Evolutionary conservation across 2,797 vertebrate genomes (phyloP).

Genomic region (Parotocinclus haroldoi): DNA sequence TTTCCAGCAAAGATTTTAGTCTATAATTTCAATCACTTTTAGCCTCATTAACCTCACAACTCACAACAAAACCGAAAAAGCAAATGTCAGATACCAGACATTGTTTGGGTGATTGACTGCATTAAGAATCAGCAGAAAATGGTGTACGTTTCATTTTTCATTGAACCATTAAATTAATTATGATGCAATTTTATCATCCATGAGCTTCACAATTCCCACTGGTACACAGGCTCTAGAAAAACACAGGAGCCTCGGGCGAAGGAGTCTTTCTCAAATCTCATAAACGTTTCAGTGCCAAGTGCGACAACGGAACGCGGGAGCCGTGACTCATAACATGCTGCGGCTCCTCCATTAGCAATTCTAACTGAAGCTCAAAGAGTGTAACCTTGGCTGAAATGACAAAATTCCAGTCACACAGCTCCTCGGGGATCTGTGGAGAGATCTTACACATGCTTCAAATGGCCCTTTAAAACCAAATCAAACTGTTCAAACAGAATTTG

Average conservation of each 20-base stretch:
- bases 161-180: too few species aligned
- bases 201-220: neutral
- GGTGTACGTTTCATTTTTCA: too few species aligned
- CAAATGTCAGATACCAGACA: too few species aligned
- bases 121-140: too few species aligned
- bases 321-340: neutral
- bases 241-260: too few species aligned
- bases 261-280: too few species aligned
- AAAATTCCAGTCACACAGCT: constrained; percentile 44
- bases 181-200: neutral
- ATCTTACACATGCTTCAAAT: constrained; percentile 47
- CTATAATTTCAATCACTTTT: too few species aligned
- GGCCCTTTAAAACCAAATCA: constrained; percentile 49
- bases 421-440: constrained; percentile 37
- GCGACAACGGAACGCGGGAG: constrained; percentile 4
- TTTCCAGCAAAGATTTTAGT: neutral
- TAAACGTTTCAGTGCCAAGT: neutral
- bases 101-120: too few species aligned
- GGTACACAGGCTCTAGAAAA: too few species aligned
- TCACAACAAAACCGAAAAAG: too few species aligned
- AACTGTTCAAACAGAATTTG: constrained; percentile 39
- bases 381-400: constrained; percentile 43
- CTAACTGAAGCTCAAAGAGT: constrained; percentile 42
- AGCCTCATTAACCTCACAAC: too few species aligned
- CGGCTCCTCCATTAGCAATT: constrained; percentile 32